phyloP scores from a whole-genome alignment of 2,888 invertebrate genomes.

The Microplitis manilae region DNA sequence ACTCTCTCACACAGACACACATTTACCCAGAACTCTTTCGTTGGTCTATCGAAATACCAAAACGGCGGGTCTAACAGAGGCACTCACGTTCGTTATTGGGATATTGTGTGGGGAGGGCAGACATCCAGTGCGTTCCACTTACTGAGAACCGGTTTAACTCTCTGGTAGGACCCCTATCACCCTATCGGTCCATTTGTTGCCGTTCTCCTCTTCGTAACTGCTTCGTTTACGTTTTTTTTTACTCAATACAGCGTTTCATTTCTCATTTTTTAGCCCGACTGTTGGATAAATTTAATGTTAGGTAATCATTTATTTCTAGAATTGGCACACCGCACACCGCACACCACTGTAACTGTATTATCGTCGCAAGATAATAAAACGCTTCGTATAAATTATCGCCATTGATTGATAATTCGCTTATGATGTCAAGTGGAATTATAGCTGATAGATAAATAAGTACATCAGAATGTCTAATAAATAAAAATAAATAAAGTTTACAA shows the following conservation, averaged over 20 bases:
- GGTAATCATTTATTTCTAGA: not conserved
- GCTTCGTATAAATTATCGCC: not conserved
- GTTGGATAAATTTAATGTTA: slow-evolving; percentile 5
- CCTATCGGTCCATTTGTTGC: slow-evolving; percentile 46
- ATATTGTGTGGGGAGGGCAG: slow-evolving; percentile 41
- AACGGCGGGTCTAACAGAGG: not conserved
- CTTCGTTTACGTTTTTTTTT: slow-evolving; percentile 35
- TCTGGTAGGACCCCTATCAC: slow-evolving; percentile 8
- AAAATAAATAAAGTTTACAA: not conserved
- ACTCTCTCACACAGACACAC: not conserved
- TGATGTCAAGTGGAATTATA: not conserved
- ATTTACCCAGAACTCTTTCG: not conserved
- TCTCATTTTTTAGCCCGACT: slow-evolving; percentile 24
- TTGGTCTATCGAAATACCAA: not conserved
- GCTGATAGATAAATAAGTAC: not conserved
- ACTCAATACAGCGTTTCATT: slow-evolving; percentile 32
- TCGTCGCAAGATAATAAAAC: not conserved
- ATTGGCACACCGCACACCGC: not conserved
- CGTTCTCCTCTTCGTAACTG: slow-evolving; percentile 33
- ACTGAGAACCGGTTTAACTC: slow-evolving; percentile 55
- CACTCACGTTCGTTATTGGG: slow-evolving; percentile 41
- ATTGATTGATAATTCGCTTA: not conserved
- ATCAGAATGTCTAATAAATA: not conserved
- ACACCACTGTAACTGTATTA: not conserved
- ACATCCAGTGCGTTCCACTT: slow-evolving; percentile 54